Evolutionary conservation across 64 coral and sea anemone genomes (phyloP), one percentile per base, ranked within the genome.

Genomic region (Montipora foliosa): DNA sequence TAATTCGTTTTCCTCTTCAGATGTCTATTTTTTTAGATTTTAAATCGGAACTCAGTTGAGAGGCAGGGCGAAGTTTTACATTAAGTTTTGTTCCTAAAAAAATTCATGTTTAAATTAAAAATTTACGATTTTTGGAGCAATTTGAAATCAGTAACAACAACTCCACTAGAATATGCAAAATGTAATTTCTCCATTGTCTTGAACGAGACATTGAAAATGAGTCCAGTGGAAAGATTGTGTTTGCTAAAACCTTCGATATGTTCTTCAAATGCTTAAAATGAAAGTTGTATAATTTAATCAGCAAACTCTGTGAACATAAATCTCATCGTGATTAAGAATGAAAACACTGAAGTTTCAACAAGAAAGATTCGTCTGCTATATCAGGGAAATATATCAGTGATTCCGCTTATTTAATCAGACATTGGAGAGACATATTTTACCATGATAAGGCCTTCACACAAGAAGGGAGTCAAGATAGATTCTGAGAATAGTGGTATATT

Each of bases 101-200:
- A 86, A 86, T 86, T 8, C 14, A 50, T 5, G 13, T 71, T 64
- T 47, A 68, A 13, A 86, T 86, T 86, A 86, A 86, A 86, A 86
- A 86, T 86, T 86, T 71, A 86, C 66, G 82, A 86, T 86, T 86
- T 86, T 29, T 49, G 64, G 66, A 49, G 66, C 82, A 71, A 72
- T 72, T 71, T 86, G 7, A 19, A 4, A 51, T 50, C 16, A 82
- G 62, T 19, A 86, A 86, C 82, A 86, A 71, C 70, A 50, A 17
- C 66, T 8, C 51, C 82, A 86, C 19, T 70, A 17, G 14, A 78
- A 19, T 14, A 49, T 10, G 17, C n/a, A 71, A 71, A 71, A 69
- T 12, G 2, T 64, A 67, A 48, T 71, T 67, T 86, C 19, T 46
- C 67, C 44, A 66, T 9, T 44, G 9, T 48, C 0, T 44, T 4